Conservation (phyloP, 2,797 vertebrate species). For the Lemur catta region DNA sequence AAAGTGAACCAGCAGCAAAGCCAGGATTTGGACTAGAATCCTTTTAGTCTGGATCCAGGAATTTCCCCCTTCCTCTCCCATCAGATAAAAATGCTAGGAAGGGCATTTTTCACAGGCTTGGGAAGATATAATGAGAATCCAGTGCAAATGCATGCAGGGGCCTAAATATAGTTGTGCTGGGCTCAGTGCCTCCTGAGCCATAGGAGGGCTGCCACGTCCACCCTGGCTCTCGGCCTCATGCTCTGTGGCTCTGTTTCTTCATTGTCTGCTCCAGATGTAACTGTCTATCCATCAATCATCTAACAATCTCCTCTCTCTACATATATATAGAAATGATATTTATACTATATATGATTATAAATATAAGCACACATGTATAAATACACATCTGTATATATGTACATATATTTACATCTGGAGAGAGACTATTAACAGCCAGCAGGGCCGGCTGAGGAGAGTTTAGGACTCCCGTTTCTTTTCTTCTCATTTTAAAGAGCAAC, state of each 20-base stretch:
- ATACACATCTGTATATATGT: not conserved
- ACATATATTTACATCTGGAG: not conserved
- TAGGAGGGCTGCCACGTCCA: not conserved
- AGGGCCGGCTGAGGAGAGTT: not conserved
- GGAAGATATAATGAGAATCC: not conserved
- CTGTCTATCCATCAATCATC: not conserved
- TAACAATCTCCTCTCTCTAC: not conserved
- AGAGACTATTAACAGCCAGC: not conserved
- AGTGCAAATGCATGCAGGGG: conserved; percentile 20
- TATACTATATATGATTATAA: not conserved
- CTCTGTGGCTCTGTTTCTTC: conserved; percentile 4
- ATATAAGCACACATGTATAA: not conserved
- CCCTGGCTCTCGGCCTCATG: not conserved
- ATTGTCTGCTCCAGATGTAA: not conserved
- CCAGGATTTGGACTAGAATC: not conserved
- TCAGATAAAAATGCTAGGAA: conserved; percentile 51
- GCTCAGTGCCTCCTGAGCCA: conserved; percentile 2
- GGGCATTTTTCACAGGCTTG: conserved; percentile 17
- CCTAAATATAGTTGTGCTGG: conserved; percentile 44
- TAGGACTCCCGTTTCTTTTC: not conserved
- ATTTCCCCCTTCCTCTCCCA: not conserved
- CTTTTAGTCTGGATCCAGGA: not conserved
- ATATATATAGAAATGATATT: not conserved
- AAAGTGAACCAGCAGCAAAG: not conserved
- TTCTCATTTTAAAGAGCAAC: not conserved